Percentiles rank a stretch among this genome's conserved stretches.
Conservation (phyloP, 2,888 invertebrate species). For the Parascotia fuliginaria region DNA sequence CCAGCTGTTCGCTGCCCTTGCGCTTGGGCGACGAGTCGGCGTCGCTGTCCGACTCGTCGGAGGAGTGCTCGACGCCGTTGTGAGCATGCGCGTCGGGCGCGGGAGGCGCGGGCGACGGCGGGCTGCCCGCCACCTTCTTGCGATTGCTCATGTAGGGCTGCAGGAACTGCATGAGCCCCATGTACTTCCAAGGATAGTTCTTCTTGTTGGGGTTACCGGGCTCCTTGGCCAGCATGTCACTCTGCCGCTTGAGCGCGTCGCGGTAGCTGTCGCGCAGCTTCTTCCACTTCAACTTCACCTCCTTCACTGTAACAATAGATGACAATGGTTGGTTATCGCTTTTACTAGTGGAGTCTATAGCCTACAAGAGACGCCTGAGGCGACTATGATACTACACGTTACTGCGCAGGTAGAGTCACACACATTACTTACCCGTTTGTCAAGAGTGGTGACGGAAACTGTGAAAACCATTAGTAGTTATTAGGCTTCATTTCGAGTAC, state of each 20-base stretch:
- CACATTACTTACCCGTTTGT: too few relatives aligned
- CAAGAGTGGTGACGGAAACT: too few relatives aligned
- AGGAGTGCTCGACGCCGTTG: constrained; percentile 36
- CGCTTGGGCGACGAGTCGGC: constrained; percentile 54
- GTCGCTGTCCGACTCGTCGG: constrained; percentile 48
- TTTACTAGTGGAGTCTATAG: too few relatives aligned
- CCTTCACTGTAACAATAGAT: constrained; percentile 69
- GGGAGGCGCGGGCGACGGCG: constrained; percentile 34
- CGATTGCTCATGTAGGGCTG: constrained; percentile 79
- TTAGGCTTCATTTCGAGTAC: too few relatives aligned
- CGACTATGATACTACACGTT: too few relatives aligned
- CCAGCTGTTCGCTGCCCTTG: constrained; percentile 54
- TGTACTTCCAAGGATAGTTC: constrained; percentile 77
- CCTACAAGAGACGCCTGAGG: too few relatives aligned
- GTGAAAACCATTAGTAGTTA: too few relatives aligned
- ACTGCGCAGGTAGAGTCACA: too few relatives aligned
- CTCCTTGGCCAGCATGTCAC: constrained; percentile 68
- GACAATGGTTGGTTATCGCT: background rate
- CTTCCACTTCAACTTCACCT: constrained; percentile 80
- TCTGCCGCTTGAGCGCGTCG: constrained; percentile 77
- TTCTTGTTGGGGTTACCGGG: constrained; percentile 57
- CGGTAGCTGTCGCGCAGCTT: constrained; percentile 80
- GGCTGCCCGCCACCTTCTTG: constrained; percentile 62
- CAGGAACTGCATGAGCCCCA: constrained; percentile 76
- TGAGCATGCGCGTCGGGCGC: constrained; percentile 24